Evolutionary conservation across 2,113 vertebrate genomes (phyloP).

Genomic region (Pristiophorus japonicus): DNA sequence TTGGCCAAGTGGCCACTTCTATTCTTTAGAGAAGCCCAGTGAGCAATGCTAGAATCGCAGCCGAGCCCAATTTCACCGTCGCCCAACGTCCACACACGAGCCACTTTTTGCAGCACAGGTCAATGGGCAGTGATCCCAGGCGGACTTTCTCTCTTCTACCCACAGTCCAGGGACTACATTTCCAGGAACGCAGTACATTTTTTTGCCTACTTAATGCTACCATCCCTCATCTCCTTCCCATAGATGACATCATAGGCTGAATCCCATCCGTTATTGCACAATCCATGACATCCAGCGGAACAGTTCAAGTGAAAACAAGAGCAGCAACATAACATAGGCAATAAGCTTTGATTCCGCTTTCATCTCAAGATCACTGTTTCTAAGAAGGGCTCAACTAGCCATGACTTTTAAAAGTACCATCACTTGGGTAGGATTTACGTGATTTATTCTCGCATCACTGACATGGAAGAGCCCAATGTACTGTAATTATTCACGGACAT

Average conservation of each 20-base stretch:
- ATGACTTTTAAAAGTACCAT: background rate
- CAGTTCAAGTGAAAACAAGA: background rate
- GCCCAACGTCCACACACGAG: background rate
- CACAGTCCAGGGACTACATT: background rate
- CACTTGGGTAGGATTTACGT: background rate
- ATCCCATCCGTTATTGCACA: background rate
- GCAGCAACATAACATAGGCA: background rate
- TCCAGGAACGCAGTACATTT: background rate
- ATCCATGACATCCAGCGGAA: background rate
- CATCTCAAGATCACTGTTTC: background rate
- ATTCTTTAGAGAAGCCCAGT: background rate
- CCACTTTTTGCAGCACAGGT: background rate
- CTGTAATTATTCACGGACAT: background rate
- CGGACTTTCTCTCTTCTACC: background rate
- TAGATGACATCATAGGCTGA: background rate
- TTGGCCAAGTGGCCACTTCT: background rate
- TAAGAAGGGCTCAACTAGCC: background rate
- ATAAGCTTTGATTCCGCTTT: background rate
- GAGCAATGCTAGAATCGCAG: background rate
- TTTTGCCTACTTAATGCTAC: too few species aligned
- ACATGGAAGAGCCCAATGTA: too few species aligned
- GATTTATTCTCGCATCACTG: background rate
- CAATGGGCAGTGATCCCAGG: background rate
- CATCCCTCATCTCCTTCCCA: background rate
- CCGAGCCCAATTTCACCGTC: background rate